phyloP scores from a whole-genome alignment of 1,140 invertebrate species.

The Battus philenor region DNA sequence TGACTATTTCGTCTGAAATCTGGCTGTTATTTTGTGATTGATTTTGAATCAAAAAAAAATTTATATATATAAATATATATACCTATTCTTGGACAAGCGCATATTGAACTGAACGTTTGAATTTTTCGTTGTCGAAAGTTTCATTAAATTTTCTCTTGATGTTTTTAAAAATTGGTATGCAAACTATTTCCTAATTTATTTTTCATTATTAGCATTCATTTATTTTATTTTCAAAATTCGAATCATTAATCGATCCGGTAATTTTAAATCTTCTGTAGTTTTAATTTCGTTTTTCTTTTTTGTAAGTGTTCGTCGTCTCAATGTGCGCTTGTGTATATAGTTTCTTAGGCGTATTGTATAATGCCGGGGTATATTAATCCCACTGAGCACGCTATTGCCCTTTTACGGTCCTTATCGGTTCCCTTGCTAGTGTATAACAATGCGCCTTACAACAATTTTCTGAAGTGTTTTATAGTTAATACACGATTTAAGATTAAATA shows the following conservation, averaged over 20 bases:
- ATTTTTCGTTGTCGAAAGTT: no score
- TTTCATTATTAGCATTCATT: no score
- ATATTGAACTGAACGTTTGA: no score
- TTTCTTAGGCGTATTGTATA: conserved; percentile 23
- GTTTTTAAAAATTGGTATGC: no score
- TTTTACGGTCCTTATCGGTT: background rate
- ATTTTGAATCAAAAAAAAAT: conserved; percentile 40
- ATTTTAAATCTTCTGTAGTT: no score
- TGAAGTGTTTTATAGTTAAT: conserved; percentile 29
- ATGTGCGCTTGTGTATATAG: conserved; percentile 25
- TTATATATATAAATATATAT: conserved; percentile 17
- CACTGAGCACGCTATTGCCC: background rate
- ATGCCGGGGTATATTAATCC: conserved; percentile 2
- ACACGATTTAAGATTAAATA: conserved; percentile 27
- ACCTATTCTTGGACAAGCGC: conserved; percentile 22
- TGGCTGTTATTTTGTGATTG: conserved; percentile 64
- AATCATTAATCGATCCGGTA: no score
- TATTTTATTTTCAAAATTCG: no score
- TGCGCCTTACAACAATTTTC: conserved; percentile 24
- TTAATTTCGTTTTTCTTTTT: background rate
- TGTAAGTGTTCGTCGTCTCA: background rate
- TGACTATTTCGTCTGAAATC: conserved; percentile 52
- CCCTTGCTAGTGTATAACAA: conserved; percentile 10
- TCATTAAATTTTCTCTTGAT: no score
- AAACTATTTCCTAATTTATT: no score